These are phyloP conservation scores for Carcinoscorpius rotundicauda DNA, from an alignment of 1,140 invertebrate species.

Conservation along the genomic window DNA sequence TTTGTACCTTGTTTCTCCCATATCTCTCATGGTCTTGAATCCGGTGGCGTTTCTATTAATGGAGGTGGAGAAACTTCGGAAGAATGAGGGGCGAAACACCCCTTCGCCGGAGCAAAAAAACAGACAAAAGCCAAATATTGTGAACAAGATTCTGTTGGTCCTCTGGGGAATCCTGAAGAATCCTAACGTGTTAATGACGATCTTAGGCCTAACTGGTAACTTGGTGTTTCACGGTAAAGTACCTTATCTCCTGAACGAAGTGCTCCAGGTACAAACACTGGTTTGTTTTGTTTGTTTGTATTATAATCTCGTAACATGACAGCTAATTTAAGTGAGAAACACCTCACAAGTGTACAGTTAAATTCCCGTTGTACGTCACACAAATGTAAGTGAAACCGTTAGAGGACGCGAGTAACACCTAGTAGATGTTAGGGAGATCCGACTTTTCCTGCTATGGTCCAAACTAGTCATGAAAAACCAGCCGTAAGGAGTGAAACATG, in stretches of 20 bases:
- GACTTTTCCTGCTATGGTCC: too few species aligned
- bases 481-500: too few species aligned
- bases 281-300: too few species aligned
- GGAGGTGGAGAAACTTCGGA: conserved; percentile 62
- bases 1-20: conserved; percentile 84
- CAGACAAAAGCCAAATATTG: neutral
- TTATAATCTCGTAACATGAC: too few species aligned
- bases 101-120: neutral
- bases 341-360: conserved; percentile 44
- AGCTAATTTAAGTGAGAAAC: conserved; percentile 38
- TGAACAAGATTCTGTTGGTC: conserved; percentile 14
- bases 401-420: too few species aligned
- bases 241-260: conserved; percentile 13
- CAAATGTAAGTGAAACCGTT: too few species aligned
- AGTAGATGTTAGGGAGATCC: too few species aligned
- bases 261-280: conserved; percentile 12
- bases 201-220: conserved; percentile 76
- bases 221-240: conserved; percentile 45
- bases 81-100: conserved; percentile 22
- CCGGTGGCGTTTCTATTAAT: conserved; percentile 81
- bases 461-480: too few species aligned
- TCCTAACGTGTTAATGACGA: conserved; percentile 85
- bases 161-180: conserved; percentile 64
- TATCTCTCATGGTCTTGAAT: conserved; percentile 84
- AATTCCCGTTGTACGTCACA: too few species aligned